Conservation (phyloP, 1,140 invertebrate genomes). For the Temnothorax nylanderi region DNA sequence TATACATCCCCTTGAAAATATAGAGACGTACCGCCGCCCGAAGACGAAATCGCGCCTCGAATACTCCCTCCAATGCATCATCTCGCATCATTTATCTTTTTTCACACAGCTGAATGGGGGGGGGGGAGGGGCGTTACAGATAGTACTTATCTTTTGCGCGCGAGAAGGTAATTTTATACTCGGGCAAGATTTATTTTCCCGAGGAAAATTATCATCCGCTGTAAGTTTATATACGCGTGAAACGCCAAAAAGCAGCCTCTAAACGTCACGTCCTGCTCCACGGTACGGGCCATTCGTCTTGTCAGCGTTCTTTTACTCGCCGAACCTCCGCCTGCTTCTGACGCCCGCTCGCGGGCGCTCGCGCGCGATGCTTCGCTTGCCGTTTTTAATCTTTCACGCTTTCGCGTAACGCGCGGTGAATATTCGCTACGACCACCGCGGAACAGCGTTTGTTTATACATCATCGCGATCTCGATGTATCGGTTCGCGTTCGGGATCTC, state of each 20-base stretch:
- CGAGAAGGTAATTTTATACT: slow-evolving; percentile 35
- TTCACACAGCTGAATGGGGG: slow-evolving; percentile 21
- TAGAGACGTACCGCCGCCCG: neutral
- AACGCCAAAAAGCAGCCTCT: slow-evolving; percentile 45
- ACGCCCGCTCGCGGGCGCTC: neutral
- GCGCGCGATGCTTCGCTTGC: neutral
- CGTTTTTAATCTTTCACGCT: slow-evolving; percentile 39
- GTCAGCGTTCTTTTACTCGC: slow-evolving; percentile 44
- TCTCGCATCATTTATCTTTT: slow-evolving; percentile 40
- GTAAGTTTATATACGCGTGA: slow-evolving; percentile 37
- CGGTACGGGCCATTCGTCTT: slow-evolving; percentile 39
- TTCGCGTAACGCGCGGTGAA: slow-evolving; percentile 7
- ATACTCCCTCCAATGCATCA: slow-evolving; percentile 31
- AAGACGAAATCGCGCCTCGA: slow-evolving; percentile 30
- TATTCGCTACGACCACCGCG: neutral
- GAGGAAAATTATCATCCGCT: slow-evolving; percentile 37
- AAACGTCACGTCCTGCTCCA: slow-evolving; percentile 41
- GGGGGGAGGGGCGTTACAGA: neutral
- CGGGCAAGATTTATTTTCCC: slow-evolving; percentile 44
- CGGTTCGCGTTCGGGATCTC: neutral
- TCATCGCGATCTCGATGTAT: neutral
- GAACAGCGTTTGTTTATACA: neutral
- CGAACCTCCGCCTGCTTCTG: slow-evolving; percentile 13
- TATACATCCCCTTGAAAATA: neutral
- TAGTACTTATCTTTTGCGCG: slow-evolving; percentile 29